Evolutionary conservation across 64 coral and sea anemone genomes (phyloP), one percentile per base, ranked within the genome.

Genomic region (Orbicella faveolata): DNA sequence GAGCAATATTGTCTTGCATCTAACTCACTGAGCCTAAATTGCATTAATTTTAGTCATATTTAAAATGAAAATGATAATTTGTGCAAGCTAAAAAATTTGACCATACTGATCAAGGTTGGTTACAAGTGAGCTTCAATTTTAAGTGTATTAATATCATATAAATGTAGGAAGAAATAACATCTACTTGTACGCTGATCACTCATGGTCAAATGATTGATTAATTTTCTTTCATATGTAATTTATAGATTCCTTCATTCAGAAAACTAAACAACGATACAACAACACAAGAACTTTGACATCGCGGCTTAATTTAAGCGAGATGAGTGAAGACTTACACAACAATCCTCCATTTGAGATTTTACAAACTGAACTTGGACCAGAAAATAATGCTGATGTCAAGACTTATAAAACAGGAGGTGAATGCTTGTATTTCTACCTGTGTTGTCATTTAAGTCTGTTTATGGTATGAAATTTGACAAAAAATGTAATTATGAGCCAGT

Each of bases 181-280:
- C 44, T 48, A 48, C 2, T 48, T 48, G 2, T 48, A 6, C 7
- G 7, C 44, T 48, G 44, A 48, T 48, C 3, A 48, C 5, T 3
- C 44, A 3, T 6, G 44, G 44, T 48, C 3, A 48, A 48, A 48
- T 48, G 52, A 44, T 54, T 52, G 23, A n/a, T 34, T 48, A 23
- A 52, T 16, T 14, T 48, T 23, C 66, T 36, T 88, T 65, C 12
- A 44, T 66, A 15, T 25, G 75, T 85, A 66, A 35, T 64, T 35
- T 52, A 57, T 34, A 98, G 96, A 98, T 90, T 92, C 93, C n/a
- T 98, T 98, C 39, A 98, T 95, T 84, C 93, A 98, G 83, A 98
- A 93, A 87, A 90, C 87, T 13, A 98, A 98, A 69, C 93, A 94
- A 68, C 90, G 96, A 74, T 98, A 95, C 68, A 93, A 94, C 75